phyloP scores from a whole-genome alignment of 2,888 invertebrate genomes.

The Cyclophora punctaria region DNA sequence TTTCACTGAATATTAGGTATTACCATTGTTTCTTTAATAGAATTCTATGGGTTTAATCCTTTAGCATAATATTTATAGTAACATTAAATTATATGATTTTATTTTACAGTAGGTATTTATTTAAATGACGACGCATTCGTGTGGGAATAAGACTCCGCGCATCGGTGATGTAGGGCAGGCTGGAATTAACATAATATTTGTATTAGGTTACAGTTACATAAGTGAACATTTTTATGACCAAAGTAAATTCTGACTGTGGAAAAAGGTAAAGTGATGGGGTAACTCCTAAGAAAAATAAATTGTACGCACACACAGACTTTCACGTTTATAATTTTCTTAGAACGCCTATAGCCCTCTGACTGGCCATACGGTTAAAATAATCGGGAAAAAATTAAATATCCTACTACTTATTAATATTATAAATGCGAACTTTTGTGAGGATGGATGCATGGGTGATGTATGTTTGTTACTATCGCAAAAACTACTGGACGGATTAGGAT shows the following conservation, averaged over 20 bases:
- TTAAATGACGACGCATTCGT: constrained; percentile 78
- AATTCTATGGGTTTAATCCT: too few species aligned
- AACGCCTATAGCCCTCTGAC: neutral
- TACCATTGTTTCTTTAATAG: too few species aligned
- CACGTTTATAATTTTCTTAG: neutral
- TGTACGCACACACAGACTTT: neutral
- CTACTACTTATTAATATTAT: neutral
- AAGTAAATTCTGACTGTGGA: neutral
- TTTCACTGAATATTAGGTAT: too few species aligned
- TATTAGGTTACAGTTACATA: too few species aligned
- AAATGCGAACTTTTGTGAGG: too few species aligned
- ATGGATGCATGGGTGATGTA: too few species aligned
- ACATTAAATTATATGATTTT: neutral
- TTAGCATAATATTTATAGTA: neutral
- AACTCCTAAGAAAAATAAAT: neutral
- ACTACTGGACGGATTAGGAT: too few species aligned
- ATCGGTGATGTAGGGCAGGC: constrained; percentile 74
- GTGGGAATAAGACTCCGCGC: constrained; percentile 72
- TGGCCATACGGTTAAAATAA: neutral
- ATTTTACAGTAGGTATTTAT: neutral
- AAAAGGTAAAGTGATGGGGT: too few species aligned
- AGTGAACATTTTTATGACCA: too few species aligned
- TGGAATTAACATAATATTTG: constrained; percentile 47
- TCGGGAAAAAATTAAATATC: neutral
- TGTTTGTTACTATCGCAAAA: too few species aligned